These are phyloP conservation scores for Smutsia gigantea DNA, from an alignment of 2,797 vertebrate species.

Conservation along the genomic window DNA sequence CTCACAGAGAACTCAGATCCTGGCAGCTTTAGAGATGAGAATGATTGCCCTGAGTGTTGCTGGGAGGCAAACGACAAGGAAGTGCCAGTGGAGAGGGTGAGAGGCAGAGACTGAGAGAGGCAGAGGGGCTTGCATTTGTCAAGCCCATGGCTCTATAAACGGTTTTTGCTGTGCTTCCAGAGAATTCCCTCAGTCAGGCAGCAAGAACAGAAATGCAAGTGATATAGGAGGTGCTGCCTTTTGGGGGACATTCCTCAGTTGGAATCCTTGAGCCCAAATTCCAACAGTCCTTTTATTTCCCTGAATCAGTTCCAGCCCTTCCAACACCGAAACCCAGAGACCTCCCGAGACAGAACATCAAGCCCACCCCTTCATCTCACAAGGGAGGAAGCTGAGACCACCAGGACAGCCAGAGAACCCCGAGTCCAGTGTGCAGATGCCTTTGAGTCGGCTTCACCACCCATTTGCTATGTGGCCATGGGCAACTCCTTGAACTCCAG, in stretches of 20 bases:
- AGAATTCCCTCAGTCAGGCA: background rate
- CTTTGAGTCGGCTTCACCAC: fast-evolving
- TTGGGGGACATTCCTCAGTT: background rate
- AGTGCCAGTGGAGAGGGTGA: fast-evolving
- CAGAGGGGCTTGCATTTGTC: fast-evolving
- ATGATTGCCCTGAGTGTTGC: background rate
- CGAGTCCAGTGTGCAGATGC: too few relatives aligned
- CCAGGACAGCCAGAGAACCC: fast-evolving
- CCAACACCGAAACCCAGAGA: background rate
- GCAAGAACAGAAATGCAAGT: background rate
- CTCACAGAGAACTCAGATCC: background rate
- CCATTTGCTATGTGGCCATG: background rate
- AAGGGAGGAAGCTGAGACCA: background rate
- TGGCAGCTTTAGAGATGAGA: background rate
- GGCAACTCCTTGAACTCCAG: too few relatives aligned
- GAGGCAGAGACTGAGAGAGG: fast-evolving
- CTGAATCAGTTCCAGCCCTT: background rate
- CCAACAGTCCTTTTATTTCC: background rate
- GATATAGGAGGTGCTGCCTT: fast-evolving
- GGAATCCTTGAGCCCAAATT: background rate
- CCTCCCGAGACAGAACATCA: fast-evolving
- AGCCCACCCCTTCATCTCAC: background rate
- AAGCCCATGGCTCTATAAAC: background rate
- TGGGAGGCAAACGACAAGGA: background rate
- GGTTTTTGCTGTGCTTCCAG: background rate